These are phyloP conservation scores for Lophius americanus DNA, from an alignment of 2,797 vertebrate species.

Conservation along the genomic window DNA sequence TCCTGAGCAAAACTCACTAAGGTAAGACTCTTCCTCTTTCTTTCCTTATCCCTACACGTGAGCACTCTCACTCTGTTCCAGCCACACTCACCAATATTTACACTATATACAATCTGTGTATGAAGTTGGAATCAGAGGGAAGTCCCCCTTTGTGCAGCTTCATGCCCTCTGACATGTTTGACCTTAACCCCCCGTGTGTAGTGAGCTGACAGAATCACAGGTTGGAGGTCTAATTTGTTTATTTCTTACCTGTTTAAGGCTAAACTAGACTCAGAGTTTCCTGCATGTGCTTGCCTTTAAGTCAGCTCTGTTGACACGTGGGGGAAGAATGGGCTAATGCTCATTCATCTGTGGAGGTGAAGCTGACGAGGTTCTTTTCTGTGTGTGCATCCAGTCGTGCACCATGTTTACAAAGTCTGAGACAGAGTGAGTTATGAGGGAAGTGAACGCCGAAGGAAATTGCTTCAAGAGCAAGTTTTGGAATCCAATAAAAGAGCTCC, in stretches of 20 bases:
- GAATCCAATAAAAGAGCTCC: neutral
- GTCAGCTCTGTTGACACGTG: neutral
- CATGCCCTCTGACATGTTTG: neutral
- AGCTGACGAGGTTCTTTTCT: constrained; percentile 7
- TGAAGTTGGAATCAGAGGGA: neutral
- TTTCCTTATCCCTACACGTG: neutral
- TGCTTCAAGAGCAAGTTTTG: neutral
- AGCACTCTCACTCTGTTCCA: neutral
- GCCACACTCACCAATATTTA: neutral
- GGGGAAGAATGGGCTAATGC: neutral
- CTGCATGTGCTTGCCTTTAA: neutral
- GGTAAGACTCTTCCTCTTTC: constrained; percentile 43
- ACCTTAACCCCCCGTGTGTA: neutral
- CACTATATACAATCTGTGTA: neutral
- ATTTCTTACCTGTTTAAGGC: neutral
- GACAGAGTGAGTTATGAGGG: neutral
- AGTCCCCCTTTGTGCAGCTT: neutral
- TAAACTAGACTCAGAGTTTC: neutral
- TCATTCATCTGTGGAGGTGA: constrained; percentile 11
- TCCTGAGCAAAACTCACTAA: constrained; percentile 28
- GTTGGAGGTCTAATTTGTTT: neutral
- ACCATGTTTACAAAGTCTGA: neutral
- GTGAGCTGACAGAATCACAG: neutral
- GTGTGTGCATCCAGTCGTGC: too few relatives aligned
- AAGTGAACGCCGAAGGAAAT: neutral